A percentile compares a stretch with the other conserved stretches of the same genome.
Conservation (phyloP, 2,113 vertebrate genomes). For the Stigmatopora argus region DNA sequence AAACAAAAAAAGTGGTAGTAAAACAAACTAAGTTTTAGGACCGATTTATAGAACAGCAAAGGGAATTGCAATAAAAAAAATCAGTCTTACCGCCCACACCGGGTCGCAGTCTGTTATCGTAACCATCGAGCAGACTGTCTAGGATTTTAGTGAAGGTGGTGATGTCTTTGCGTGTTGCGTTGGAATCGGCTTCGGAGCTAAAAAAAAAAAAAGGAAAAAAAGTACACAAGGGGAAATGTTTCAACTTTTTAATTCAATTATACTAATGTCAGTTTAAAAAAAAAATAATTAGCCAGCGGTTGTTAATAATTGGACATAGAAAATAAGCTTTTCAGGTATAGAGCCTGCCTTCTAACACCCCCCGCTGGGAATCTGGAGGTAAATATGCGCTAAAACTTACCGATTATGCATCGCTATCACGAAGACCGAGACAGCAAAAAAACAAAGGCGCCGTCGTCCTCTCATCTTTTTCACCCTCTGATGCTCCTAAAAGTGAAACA, state of each 20-base stretch:
- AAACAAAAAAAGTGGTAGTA: neutral
- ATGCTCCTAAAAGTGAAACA: slow-evolving; percentile 5
- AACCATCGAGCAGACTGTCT: slow-evolving; percentile 86
- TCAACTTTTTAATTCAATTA: too few species aligned
- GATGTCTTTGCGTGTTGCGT: slow-evolving; percentile 77
- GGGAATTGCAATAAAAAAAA: neutral
- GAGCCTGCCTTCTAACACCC: too few species aligned
- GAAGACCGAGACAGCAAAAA: slow-evolving; percentile 26
- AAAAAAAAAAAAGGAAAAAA: too few species aligned
- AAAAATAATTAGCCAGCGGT: too few species aligned
- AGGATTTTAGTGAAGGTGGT: slow-evolving; percentile 88
- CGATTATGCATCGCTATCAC: slow-evolving; percentile 34
- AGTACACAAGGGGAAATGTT: too few species aligned
- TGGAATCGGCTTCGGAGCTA: slow-evolving; percentile 52
- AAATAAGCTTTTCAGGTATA: too few species aligned
- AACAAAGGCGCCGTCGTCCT: slow-evolving; percentile 22
- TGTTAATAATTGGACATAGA: too few species aligned
- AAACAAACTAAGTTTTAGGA: neutral
- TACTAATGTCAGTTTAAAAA: too few species aligned
- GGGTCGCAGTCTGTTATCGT: slow-evolving; percentile 86
- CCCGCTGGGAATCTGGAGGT: too few species aligned
- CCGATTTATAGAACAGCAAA: too few species aligned
- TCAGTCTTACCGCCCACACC: slow-evolving; percentile 66
- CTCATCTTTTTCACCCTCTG: slow-evolving; percentile 41
- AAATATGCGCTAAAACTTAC: slow-evolving; percentile 25